Base-by-base conservation (phyloP, 1,140 invertebrate species). In the Cherax destructor region DNA sequence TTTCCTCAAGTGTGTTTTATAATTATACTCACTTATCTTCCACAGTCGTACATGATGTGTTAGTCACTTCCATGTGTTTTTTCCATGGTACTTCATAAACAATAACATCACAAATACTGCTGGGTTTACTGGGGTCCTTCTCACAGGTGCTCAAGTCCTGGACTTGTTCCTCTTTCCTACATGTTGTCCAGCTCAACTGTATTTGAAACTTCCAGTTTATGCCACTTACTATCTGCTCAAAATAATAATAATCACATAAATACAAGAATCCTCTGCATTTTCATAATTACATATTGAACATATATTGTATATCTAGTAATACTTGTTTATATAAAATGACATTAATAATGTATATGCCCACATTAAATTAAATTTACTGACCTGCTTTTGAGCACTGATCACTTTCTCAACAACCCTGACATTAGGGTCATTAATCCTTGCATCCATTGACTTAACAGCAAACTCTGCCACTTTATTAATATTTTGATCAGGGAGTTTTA, bases 361-460 rank as follows among this genome's bases (percentile, higher is more conserved):
- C 61, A 65, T 18, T 5, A 65, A 65, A 21, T 21, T 13, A 41
- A 13, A 6, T 49, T 50, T 69, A 80, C 87, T 56, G 47, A 89
- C 87, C 69, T 89, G 41, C 49, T 52, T 89, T 11, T 56, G 13
- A 21, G 79, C 87, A 83, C n/a, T 50, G 4, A 76, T 50, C 3
- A 89, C 59, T 10, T 81, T 72, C 24, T 89, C 74, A 52, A 89
- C 87, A 61, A 81, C 78, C 30, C 87, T 83, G 13, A 83, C 18
- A 30, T 76, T 50, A 72, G 69, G 30, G 56, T 89, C 87, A 24
- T 83, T 65, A 59, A n/a, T 61, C n/a, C 59, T 16, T 6, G 1
- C 18, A 89, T 89, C 87, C 79, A 89, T 30, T 3, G 87, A 83
- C n/a, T 18, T 49, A 50, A 89, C 16, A 56, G 87, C 87, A 83